Percentiles rank a stretch among this genome's conserved stretches.
Conservation (phyloP, 2,797 vertebrate species). For the Enteromius mattozi region DNA sequence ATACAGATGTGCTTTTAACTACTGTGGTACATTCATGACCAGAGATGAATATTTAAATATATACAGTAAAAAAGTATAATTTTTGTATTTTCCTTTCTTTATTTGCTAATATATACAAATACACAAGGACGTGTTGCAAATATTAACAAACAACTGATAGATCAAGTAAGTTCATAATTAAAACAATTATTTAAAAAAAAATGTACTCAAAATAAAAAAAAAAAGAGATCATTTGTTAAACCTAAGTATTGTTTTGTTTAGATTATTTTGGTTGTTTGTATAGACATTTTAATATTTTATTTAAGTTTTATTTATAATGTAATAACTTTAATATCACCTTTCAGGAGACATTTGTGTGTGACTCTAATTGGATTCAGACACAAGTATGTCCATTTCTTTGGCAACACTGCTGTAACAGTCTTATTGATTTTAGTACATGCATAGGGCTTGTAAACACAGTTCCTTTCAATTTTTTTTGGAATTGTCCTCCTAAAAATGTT, state of each 20-base stretch:
- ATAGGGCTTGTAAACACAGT: conserved; percentile 29
- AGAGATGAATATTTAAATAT: conserved; percentile 76
- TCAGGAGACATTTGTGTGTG: background rate
- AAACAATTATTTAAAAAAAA: background rate
- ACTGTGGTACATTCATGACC: conserved; percentile 70
- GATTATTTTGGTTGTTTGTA: background rate
- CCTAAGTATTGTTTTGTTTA: background rate
- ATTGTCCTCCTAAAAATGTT: background rate
- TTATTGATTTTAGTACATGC: conserved; percentile 25
- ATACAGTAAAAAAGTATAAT: conserved; percentile 67
- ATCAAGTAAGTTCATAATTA: background rate
- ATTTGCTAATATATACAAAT: conserved; percentile 18
- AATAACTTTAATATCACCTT: background rate
- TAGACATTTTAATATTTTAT: background rate
- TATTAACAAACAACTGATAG: background rate
- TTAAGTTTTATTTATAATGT: background rate
- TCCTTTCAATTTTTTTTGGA: background rate
- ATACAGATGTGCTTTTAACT: conserved; percentile 79
- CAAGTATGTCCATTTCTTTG: conserved; percentile 2
- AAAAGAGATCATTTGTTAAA: background rate
- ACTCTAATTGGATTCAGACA: background rate
- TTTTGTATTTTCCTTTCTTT: conserved; percentile 27
- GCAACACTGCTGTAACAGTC: conserved; percentile 14
- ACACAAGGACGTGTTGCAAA: background rate
- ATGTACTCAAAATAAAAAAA: background rate